These are phyloP conservation scores for Enteromius afrohamiltoni DNA, from an alignment of 2,797 vertebrate species.

Conservation along the genomic window DNA sequence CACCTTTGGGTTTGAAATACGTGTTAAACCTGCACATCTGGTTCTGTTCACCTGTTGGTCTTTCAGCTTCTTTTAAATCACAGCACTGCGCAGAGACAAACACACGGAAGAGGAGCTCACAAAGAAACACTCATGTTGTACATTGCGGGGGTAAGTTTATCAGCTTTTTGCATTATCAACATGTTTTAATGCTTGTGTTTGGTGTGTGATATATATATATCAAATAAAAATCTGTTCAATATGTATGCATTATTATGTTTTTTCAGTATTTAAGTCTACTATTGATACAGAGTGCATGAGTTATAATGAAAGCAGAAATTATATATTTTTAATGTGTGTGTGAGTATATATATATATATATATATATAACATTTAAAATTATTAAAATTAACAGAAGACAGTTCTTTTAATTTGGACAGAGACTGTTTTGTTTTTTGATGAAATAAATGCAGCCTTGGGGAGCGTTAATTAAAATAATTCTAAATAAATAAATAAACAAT, in stretches of 20 bases:
- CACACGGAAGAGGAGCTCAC: constrained; percentile 31
- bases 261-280: background rate
- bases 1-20: background rate
- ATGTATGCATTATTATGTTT: no score
- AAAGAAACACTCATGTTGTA: constrained; percentile 69
- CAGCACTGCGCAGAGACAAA: constrained; percentile 13
- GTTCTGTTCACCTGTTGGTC: constrained; percentile 32
- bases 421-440: background rate
- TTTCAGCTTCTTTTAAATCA: constrained; percentile 33
- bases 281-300: background rate
- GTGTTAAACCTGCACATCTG: constrained; percentile 53
- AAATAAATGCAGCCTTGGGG: background rate
- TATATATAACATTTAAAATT: no score
- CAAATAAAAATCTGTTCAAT: no score
- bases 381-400: no score
- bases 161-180: background rate
- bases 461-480: background rate
- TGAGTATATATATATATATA: no score
- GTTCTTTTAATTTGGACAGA: no score
- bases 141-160: constrained; percentile 70
- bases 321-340: no score
- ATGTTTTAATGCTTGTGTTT: constrained; percentile 25
- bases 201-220: no score
- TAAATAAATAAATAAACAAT: no score
- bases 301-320: background rate